These are phyloP conservation scores for Geotrupes spiniger DNA, from an alignment of 2,888 invertebrate genomes.

Conservation along the genomic window DNA sequence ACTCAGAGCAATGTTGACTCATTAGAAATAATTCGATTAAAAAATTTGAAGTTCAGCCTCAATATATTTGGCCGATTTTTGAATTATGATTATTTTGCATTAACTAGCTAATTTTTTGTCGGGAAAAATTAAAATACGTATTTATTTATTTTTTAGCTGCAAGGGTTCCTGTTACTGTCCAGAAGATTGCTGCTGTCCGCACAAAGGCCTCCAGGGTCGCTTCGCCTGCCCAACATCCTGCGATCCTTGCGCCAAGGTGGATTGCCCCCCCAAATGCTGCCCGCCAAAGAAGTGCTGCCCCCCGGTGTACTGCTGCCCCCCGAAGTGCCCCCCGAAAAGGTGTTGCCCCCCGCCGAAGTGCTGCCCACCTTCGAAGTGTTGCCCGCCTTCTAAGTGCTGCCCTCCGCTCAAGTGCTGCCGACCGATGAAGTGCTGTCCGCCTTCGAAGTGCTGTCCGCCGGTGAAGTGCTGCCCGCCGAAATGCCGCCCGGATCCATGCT, in stretches of 20 bases:
- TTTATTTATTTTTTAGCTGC: slow-evolving; percentile 13
- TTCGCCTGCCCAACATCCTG: slow-evolving; percentile 22
- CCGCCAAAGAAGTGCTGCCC: slow-evolving; percentile 20
- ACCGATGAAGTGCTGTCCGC: slow-evolving; percentile 8
- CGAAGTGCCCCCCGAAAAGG: slow-evolving; percentile 32
- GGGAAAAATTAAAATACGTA: no score
- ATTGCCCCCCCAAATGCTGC: slow-evolving; percentile 17
- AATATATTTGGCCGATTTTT: slow-evolving; percentile 2
- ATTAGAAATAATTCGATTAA: no score
- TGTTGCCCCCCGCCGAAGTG: slow-evolving; percentile 16
- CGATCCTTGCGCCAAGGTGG: slow-evolving; percentile 24
- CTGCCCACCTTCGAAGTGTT: slow-evolving; percentile 11
- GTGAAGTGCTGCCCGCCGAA: slow-evolving; percentile 20
- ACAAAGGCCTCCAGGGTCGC: slow-evolving; percentile 25
- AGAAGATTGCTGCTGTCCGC: slow-evolving; percentile 26
- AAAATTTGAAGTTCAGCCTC: no score
- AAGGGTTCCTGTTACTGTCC: slow-evolving; percentile 32
- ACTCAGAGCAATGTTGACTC: no score
- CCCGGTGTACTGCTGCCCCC: slow-evolving; percentile 16
- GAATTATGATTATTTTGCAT: no score
- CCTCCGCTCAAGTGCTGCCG: slow-evolving; percentile 9
- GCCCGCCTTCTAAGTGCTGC: slow-evolving; percentile 10
- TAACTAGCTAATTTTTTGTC: no score
- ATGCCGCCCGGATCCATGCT: slow-evolving; percentile 13
- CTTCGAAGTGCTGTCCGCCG: slow-evolving; percentile 16